A percentile compares a stretch with the other conserved stretches of the same genome.
phyloP scores from a whole-genome alignment of 2,797 vertebrate genomes.

The Synaphobranchus kaupii region DNA sequence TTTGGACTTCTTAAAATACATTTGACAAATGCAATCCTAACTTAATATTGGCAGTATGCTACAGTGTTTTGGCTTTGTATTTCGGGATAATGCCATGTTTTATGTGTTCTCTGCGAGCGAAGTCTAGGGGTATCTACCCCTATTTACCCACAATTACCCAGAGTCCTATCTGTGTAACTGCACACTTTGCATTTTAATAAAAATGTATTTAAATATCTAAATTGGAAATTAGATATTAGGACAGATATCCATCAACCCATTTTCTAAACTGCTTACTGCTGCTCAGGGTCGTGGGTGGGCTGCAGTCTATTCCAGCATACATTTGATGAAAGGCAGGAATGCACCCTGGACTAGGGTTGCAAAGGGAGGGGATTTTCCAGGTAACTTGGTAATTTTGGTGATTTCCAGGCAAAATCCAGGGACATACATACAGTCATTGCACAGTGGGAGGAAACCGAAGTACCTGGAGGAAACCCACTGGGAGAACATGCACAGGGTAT shows the following conservation, averaged over 20 bases:
- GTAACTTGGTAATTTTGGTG: no score
- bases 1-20: slow-evolving; percentile 42
- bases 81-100: neutral
- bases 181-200: neutral
- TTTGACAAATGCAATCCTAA: slow-evolving; percentile 52
- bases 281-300: neutral
- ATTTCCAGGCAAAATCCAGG: no score
- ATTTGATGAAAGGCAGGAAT: neutral
- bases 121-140: neutral
- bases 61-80: neutral
- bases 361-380: no score
- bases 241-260: neutral
- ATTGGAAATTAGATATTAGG: neutral
- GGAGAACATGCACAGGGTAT: no score
- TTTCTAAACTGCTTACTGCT: neutral
- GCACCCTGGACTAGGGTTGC: neutral
- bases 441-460: neutral
- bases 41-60: neutral
- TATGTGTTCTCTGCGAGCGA: neutral
- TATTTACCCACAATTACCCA: neutral
- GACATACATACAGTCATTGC: neutral
- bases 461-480: neutral
- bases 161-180: neutral
- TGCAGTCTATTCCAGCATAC: neutral
- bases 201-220: neutral